Base-by-base conservation (phyloP, 2,888 invertebrate species). In the Lypha dubia region DNA sequence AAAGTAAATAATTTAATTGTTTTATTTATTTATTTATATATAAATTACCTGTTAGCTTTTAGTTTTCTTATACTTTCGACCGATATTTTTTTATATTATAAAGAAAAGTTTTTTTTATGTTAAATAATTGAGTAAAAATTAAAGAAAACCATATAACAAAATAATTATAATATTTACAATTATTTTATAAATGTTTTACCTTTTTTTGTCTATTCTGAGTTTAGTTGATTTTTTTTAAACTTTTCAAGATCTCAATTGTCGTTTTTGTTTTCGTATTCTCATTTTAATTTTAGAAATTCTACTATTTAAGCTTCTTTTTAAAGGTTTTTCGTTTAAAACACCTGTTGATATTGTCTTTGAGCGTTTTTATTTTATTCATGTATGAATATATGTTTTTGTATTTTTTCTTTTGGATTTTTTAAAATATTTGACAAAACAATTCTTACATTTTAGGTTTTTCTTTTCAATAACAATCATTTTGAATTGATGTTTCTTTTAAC, bases 251-350 rank as follows among this genome's bases (percentile, higher is more conserved):
- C 81, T 84, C 79, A 67, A 32, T 56, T 79, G 28, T 71, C 32
- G 32, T 71, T 46, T 79, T 32, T 51, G 35, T 83, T 80, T 73
- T 74, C 28, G 70, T 65, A 75, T 80, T 86, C 85, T 83, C 79
- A 68, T 79, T 85, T 82, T 79, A 80, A 77, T 84, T 85, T 87
- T 87, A 87, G 87, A 87, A 86, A 79, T 86, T 86, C 85, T 87
- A 83, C 71, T 75, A 80, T 83, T 85, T 77, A 75, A 76, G 75
- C 71, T 86, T 86, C 63, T 79, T 79, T 46, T 77, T 67, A 56
- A 41, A 28, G 80, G 56, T 77, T 80, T 58, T 67, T 76, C 75
- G 73, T 76, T 85, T 87, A 82, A 87, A 87, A 87, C 86, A 87
- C 83, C 83, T 83, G 79, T 83, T 86, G 77, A 84, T 86, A 83